These are phyloP conservation scores for Bursaphelenchus okinawaensis DNA, from an alignment of 2,888 invertebrate genomes.

Conservation along the genomic window DNA sequence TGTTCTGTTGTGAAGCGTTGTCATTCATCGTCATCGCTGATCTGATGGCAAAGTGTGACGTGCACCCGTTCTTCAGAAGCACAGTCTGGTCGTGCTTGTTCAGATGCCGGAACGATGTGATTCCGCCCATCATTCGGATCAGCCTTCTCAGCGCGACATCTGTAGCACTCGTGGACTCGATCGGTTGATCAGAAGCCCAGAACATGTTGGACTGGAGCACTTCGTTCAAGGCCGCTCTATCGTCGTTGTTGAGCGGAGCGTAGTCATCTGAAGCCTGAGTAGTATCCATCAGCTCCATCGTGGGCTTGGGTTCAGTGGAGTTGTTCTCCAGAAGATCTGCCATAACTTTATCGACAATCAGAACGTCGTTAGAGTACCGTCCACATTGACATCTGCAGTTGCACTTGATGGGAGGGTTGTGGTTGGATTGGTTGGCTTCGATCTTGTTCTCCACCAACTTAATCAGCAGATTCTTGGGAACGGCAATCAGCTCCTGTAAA, in stretches of 20 bases:
- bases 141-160: constrained; percentile 26
- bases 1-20: constrained; percentile 3
- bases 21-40: constrained; percentile 18
- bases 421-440: constrained; percentile 25
- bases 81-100: constrained; percentile 24
- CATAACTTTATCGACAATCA: constrained; percentile 48
- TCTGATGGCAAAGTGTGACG: constrained; percentile 7
- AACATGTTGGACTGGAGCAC: constrained; percentile 25
- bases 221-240: constrained; percentile 18
- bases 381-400: constrained; percentile 43
- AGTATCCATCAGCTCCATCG: constrained; percentile 6
- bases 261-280: background rate
- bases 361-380: constrained; percentile 42
- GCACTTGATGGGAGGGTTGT: constrained; percentile 28
- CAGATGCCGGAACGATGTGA: constrained; percentile 22
- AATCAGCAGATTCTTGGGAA: constrained; percentile 32
- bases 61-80: constrained; percentile 27
- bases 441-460: constrained; percentile 33
- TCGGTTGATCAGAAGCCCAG: constrained; percentile 15
- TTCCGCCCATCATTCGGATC: constrained; percentile 18
- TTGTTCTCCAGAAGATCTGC: constrained; percentile 19
- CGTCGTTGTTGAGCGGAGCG: constrained; percentile 15
- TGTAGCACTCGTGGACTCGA: constrained; percentile 14
- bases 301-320: constrained; percentile 11
- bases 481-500: constrained; percentile 27